phyloP scores from a whole-genome alignment of 2,113 vertebrate species.

The Polypterus senegalus region DNA sequence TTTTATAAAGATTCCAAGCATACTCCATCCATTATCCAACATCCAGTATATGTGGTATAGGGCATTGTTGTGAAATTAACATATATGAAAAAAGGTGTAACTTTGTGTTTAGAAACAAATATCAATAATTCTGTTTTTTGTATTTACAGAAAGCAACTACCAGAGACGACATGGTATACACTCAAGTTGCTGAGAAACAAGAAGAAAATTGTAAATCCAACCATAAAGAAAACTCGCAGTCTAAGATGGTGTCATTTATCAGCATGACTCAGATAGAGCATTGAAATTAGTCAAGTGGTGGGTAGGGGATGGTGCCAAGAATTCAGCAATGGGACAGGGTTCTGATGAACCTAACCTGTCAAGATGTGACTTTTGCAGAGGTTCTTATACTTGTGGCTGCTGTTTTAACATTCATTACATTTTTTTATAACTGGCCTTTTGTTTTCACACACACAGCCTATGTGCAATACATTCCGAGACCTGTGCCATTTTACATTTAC shows the following conservation, averaged over 20 bases:
- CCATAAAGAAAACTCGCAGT: neutral
- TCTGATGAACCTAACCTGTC: neutral
- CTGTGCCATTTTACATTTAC: too few relatives aligned
- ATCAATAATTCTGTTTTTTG: neutral
- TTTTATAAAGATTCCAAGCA: too few relatives aligned
- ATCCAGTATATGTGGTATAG: too few relatives aligned
- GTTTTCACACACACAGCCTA: too few relatives aligned
- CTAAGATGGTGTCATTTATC: slow-evolving; percentile 44
- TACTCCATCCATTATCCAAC: too few relatives aligned
- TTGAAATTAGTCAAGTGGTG: slow-evolving; percentile 29
- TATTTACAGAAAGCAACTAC: slow-evolving; percentile 23
- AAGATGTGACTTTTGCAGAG: slow-evolving; percentile 1
- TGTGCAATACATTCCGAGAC: too few relatives aligned
- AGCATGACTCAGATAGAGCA: slow-evolving; percentile 30
- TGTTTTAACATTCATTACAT: too few relatives aligned
- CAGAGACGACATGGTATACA: slow-evolving; percentile 41
- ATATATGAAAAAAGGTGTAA: too few relatives aligned
- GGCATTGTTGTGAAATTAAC: too few relatives aligned
- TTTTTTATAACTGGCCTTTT: too few relatives aligned
- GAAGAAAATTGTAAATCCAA: slow-evolving; percentile 29
- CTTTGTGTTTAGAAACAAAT: too few relatives aligned
- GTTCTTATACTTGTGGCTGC: too few relatives aligned
- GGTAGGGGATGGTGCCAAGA: neutral
- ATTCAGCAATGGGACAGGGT: neutral
- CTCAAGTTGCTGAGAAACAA: slow-evolving; percentile 38